Evolutionary conservation across 2,797 vertebrate species (phyloP).

Genomic region (Lepidocolaptes lacrymiger): DNA sequence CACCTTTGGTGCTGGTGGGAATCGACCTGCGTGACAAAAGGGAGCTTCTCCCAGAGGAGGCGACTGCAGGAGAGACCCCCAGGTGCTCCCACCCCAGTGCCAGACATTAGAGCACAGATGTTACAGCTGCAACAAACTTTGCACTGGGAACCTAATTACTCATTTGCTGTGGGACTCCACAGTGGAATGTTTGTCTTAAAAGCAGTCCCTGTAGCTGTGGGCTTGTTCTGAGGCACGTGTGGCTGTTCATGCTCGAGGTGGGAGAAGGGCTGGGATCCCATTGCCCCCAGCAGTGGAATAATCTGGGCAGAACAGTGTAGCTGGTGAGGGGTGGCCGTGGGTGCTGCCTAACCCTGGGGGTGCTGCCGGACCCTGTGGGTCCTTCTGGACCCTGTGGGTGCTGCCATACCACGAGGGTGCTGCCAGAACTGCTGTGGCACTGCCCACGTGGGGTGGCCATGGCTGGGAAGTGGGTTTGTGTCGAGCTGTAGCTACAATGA

Average conservation of each 20-base stretch:
- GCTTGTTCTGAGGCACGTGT: background rate
- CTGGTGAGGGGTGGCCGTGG: background rate
- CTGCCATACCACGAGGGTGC: background rate
- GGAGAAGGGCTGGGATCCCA: background rate
- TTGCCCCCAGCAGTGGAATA: background rate
- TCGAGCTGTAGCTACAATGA: fast-evolving
- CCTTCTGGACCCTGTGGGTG: no score
- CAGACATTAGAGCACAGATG: background rate
- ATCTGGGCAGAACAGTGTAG: background rate
- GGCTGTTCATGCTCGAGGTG: background rate
- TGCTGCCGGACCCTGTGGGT: background rate
- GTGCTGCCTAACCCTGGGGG: background rate
- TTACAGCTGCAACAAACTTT: background rate
- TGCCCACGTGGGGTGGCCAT: fast-evolving
- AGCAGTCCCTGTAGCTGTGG: background rate
- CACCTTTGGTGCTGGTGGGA: fast-evolving
- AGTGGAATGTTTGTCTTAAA: background rate
- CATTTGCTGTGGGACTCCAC: background rate
- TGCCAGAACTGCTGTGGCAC: background rate
- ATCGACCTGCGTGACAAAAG: background rate
- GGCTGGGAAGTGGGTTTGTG: background rate
- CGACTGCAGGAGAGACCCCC: background rate
- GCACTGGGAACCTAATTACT: background rate
- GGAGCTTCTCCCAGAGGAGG: background rate
- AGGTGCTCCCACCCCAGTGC: fast-evolving